These are phyloP conservation scores for Halictus rubicundus DNA, from an alignment of 1,140 invertebrate species.

Conservation along the genomic window DNA sequence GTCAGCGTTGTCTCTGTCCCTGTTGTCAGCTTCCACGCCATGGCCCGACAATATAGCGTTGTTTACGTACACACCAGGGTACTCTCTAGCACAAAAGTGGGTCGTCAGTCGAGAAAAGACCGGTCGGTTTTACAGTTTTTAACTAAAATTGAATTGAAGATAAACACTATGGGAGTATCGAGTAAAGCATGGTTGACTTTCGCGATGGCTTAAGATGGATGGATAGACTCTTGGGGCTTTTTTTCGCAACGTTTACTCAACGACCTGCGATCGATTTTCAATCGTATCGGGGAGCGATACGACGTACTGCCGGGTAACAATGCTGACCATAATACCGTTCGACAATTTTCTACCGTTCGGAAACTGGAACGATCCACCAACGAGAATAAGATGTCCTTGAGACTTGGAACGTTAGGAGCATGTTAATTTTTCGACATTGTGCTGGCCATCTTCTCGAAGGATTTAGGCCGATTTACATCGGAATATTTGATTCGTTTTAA, in stretches of 20 bases:
- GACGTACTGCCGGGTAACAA: constrained; percentile 17
- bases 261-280: constrained; percentile 26
- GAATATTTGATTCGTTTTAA: too few relatives aligned
- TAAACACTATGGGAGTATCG: constrained; percentile 12
- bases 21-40: constrained; percentile 4
- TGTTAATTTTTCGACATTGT: constrained; percentile 12
- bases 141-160: constrained; percentile 15
- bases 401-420: background rate
- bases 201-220: constrained; percentile 4
- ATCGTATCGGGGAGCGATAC: constrained; percentile 33
- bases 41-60: background rate
- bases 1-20: constrained; percentile 6
- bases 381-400: constrained; percentile 4
- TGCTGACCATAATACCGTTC: constrained; percentile 21
- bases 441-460: background rate
- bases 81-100: background rate
- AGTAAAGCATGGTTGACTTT: background rate
- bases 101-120: background rate
- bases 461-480: background rate
- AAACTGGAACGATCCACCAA: constrained; percentile 10
- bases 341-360: constrained; percentile 2
- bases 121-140: background rate
- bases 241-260: constrained; percentile 12
- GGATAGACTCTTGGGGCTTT: constrained; percentile 1
- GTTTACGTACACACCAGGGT: background rate